phyloP scores from a whole-genome alignment of 2,888 invertebrate species.

The Drosophila aldrichi region DNA sequence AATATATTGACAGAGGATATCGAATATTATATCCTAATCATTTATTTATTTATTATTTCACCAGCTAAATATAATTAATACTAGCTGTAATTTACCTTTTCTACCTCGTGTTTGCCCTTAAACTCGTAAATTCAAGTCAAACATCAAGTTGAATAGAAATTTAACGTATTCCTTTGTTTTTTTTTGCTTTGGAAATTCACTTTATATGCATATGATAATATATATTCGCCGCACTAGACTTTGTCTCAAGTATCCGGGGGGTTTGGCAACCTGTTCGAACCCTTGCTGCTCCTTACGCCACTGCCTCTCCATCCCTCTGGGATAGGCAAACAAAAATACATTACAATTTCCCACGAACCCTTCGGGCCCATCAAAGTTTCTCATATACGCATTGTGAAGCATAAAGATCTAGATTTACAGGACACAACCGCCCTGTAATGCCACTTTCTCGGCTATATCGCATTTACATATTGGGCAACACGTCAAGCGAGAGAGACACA shows the following conservation, averaged over 20 bases:
- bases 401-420: slow-evolving; percentile 58
- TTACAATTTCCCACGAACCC: slow-evolving; percentile 64
- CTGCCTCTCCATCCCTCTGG: neutral
- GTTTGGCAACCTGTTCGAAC: slow-evolving; percentile 42
- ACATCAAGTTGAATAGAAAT: neutral
- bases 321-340: slow-evolving; percentile 31
- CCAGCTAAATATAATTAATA: neutral
- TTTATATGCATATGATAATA: slow-evolving; percentile 4
- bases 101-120: neutral
- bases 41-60: too few relatives aligned
- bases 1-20: too few relatives aligned
- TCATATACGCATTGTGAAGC: slow-evolving; percentile 40
- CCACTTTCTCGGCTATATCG: slow-evolving; percentile 43
- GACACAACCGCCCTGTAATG: slow-evolving; percentile 47
- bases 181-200: neutral
- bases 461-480: slow-evolving; percentile 47
- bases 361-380: slow-evolving; percentile 12
- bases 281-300: slow-evolving; percentile 4
- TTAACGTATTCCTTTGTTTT: neutral
- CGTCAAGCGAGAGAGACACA: slow-evolving; percentile 4
- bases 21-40: too few relatives aligned
- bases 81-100: neutral
- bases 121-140: neutral
- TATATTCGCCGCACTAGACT: slow-evolving; percentile 3
- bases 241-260: slow-evolving; percentile 22